Base-by-base conservation (phyloP, 2,797 vertebrate species). In the Pipistrellus pygmaeus region DNA sequence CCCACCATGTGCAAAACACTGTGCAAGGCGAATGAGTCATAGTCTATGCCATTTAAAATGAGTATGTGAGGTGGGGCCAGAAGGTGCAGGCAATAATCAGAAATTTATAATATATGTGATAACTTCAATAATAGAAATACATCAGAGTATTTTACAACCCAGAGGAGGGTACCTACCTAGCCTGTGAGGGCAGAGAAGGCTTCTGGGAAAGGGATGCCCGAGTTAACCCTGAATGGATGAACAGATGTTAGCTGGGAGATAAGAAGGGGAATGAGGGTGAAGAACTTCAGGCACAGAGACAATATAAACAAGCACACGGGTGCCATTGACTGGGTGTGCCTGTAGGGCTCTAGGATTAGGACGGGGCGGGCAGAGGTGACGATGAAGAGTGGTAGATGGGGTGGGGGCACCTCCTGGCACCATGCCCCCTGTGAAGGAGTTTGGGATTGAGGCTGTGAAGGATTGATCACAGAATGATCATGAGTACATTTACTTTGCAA, bases 401-500 rank as follows among this genome's bases (percentile, higher is more conserved):
- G 20, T 18, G 51, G 10, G 30, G 20, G 30, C 12, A 46, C 3
- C 23, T 38, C 35, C 27, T 51, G 5, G 53, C 32, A 17, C 25
- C 32, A 55, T 60, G 66, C 7, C 17, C 23, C 2, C 44, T 20
- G 3, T 48, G 15, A 48, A 69, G 9, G 41, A 35, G 27, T 7
- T 84, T 88, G 32, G 27, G 55, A 32, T 88, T 75, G 76, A 85
- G 4, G 18, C 27, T 76, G 53, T 57, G 32, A 92, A 57, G 10
- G 6, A 25, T 81, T 93, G 48, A 9, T 69, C 44, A 18, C 38
- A 55, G 68, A 38, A 44, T 75, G 27, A 38, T 32, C 30, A 23
- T 48, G n/a, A 83, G 20, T 25, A 90, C 21, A 88, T 80, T 85
- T 72, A 44, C 38, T 95, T 95, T 75, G 41, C 89, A 69, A 85